Conservation (phyloP, 2,113 vertebrate species). For the Bettongia penicillata region DNA sequence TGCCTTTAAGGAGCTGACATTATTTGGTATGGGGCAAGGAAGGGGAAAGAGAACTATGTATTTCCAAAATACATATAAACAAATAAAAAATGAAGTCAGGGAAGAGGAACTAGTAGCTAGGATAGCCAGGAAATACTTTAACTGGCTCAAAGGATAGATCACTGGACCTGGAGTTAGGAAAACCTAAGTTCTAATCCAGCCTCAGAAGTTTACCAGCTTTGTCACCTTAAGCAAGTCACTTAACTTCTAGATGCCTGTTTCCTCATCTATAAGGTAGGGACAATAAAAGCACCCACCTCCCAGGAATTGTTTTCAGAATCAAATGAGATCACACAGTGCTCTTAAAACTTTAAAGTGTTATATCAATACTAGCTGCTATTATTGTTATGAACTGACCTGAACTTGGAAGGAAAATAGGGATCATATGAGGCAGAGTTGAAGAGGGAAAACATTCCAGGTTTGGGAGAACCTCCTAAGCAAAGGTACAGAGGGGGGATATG, state of each 20-base stretch:
- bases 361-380: background rate
- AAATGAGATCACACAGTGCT: background rate
- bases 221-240: too few relatives aligned
- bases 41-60: background rate
- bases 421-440: background rate
- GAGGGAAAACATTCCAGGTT: background rate
- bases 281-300: background rate
- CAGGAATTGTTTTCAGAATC: background rate
- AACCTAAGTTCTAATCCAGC: too few relatives aligned
- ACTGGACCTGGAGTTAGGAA: too few relatives aligned
- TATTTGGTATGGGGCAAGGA: background rate
- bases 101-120: too few relatives aligned
- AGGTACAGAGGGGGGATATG: background rate
- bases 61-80: too few relatives aligned
- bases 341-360: background rate
- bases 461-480: background rate
- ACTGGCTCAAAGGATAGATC: too few relatives aligned
- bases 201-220: too few relatives aligned
- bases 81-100: too few relatives aligned
- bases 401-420: background rate
- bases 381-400: background rate
- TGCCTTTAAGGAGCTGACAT: background rate
- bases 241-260: background rate
- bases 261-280: background rate
- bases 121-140: too few relatives aligned